Conservation (phyloP, 2,888 invertebrate species). For the Tubiluchus corallicola region DNA sequence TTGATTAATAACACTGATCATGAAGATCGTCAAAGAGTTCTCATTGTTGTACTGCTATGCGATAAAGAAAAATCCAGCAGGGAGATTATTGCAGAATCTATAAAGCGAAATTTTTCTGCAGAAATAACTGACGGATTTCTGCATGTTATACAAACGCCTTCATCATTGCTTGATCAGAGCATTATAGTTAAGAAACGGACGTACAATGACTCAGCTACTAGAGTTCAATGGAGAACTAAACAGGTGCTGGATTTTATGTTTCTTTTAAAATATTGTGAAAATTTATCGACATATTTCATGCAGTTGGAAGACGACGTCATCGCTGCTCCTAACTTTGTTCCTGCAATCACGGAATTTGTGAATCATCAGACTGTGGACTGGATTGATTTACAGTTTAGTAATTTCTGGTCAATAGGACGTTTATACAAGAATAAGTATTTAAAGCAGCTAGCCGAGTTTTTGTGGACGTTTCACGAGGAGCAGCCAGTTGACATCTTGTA, state of each 20-base stretch:
- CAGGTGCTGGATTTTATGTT: conserved; percentile 30
- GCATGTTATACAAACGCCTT: conserved; percentile 21
- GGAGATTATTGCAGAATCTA: conserved; percentile 11
- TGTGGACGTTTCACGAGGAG: conserved; percentile 20
- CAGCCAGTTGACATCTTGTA: conserved; percentile 23
- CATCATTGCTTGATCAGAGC: conserved; percentile 19
- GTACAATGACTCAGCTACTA: conserved; percentile 22
- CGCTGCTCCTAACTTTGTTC: conserved; percentile 21
- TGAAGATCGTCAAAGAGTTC: conserved; percentile 19
- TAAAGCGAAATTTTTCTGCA: conserved; percentile 14
- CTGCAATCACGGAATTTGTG: conserved; percentile 22
- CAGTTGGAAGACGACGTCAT: conserved; percentile 30
- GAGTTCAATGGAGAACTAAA: conserved; percentile 28
- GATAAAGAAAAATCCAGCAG: conserved; percentile 22
- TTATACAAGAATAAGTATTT: conserved; percentile 20
- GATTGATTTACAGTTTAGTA: conserved; percentile 24
- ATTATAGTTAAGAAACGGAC: conserved; percentile 20
- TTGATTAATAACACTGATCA: conserved; percentile 22
- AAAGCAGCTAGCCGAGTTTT: conserved; percentile 17
- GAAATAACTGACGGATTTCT: conserved; percentile 25
- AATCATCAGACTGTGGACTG: conserved; percentile 16
- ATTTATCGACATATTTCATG: conserved; percentile 24
- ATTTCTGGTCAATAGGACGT: conserved; percentile 26
- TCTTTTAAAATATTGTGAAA: conserved; percentile 22
- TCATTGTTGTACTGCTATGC: conserved; percentile 27